A percentile compares a stretch with the other conserved stretches of the same genome.
phyloP scores from a whole-genome alignment of 2,888 invertebrate genomes.

The Hofmannophila pseudospretella region DNA sequence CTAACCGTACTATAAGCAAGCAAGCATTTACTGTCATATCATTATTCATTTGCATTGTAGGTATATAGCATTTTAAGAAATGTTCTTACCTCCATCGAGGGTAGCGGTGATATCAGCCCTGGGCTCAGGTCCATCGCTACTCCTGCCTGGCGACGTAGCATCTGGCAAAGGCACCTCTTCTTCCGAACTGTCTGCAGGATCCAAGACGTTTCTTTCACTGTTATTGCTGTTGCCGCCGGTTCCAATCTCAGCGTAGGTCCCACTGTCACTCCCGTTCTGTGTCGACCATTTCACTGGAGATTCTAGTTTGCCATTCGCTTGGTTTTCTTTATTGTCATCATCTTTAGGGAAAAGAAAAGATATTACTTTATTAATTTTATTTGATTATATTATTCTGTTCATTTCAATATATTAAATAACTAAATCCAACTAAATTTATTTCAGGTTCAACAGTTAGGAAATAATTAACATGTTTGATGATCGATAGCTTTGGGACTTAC shows the following conservation, averaged over 20 bases:
- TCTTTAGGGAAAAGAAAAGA: slow-evolving; percentile 26
- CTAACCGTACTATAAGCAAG: no score
- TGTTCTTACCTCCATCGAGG: slow-evolving; percentile 54
- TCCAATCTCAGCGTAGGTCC: slow-evolving; percentile 72
- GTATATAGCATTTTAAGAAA: no score
- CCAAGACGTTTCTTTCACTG: slow-evolving; percentile 66
- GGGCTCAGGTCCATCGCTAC: slow-evolving; percentile 71
- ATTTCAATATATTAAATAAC: not conserved
- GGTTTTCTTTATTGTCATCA: slow-evolving; percentile 73
- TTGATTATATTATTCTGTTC: no score
- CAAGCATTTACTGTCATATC: no score
- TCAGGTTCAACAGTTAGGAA: no score
- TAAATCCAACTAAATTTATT: no score
- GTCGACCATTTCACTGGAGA: slow-evolving; percentile 69
- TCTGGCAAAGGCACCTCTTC: slow-evolving; percentile 69
- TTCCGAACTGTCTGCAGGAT: slow-evolving; percentile 71
- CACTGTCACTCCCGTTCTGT: slow-evolving; percentile 71
- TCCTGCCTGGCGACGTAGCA: slow-evolving; percentile 67
- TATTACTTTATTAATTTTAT: no score
- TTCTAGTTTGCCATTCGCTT: slow-evolving; percentile 68
- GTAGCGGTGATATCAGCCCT: slow-evolving; percentile 68
- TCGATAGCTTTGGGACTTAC: no score
- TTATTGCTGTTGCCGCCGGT: slow-evolving; percentile 62
- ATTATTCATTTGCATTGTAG: no score
- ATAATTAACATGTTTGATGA: no score